Evolutionary conservation across 2,797 vertebrate genomes (phyloP), one percentile per base, ranked within the genome.

Genomic region (Megaceryle alcyon): DNA sequence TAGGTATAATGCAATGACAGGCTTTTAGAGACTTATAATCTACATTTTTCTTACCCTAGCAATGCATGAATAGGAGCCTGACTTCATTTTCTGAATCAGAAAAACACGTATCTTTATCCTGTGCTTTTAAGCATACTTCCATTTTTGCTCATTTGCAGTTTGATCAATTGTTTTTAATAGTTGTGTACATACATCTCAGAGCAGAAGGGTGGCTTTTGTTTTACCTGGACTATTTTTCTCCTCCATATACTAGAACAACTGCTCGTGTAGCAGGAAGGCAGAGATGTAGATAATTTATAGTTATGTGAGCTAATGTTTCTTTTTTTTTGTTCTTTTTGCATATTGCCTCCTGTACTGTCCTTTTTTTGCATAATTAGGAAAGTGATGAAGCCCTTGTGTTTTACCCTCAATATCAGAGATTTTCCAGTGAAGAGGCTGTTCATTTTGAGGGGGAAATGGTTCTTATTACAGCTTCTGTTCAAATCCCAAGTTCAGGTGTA

Each of bases 11-110:
- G 72, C 69, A 80, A 61, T 65, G 88, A 61, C 82, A 85, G 75
- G 88, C 86, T 92, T 95, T 95, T 83, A 94, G 73, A 92, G 51
- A 18, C 35, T 81, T 94, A 63, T 76, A 39, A 86, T 93, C 84
- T 83, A 75, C 46, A 66, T 83, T 88, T 97, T 90, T 64, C 87
- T 86, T 79, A 87, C 17, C 44, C 29, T 60, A 87, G 78, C 82
- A 94, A 79, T 79, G 41, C 1, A 44, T 37, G 54, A 78, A 79
- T 90, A 73, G 86, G 43, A 92, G 70, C 39, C 46, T 79, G 72
- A 63, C 44, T 94, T 94, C 65, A 84, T 81, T 88, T 90, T 90
- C 77, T 92, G 85, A 90, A 53, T 77, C 59, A 54, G 66, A 89
- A 91, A 90, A 82, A 43, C 56, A 43, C 35, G 1, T 60, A 49